Percentiles rank a stretch among this genome's conserved stretches.
Conservation (phyloP, 2,113 vertebrate genomes). For the Prunella fulvescens region DNA sequence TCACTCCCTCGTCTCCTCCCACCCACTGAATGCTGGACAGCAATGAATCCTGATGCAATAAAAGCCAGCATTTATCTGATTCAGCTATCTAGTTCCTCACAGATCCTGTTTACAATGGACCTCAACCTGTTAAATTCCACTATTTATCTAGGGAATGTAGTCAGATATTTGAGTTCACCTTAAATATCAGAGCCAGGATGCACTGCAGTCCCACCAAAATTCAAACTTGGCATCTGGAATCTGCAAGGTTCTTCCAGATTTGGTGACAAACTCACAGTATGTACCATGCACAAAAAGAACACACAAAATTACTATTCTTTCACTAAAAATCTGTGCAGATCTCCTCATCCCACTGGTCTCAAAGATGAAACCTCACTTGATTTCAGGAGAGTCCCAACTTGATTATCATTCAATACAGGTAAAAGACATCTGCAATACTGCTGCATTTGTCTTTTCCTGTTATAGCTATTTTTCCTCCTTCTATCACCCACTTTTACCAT, state of each 20-base stretch:
- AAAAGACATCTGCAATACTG: conserved; percentile 54
- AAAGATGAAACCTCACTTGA: background rate
- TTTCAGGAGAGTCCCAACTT: background rate
- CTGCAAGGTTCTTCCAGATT: background rate
- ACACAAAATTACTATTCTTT: background rate
- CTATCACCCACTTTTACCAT: background rate
- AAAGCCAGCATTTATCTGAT: conserved; percentile 11
- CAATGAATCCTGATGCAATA: conserved; percentile 28
- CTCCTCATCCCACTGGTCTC: background rate
- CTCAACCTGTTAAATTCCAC: background rate
- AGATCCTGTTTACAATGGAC: background rate
- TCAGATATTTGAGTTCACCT: background rate
- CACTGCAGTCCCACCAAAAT: background rate
- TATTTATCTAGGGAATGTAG: background rate
- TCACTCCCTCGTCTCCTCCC: conserved; percentile 7
- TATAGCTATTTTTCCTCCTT: background rate
- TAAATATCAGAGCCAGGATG: background rate
- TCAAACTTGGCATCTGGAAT: background rate
- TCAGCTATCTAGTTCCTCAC: background rate
- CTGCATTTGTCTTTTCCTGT: conserved; percentile 37
- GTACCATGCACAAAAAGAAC: background rate
- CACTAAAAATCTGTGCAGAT: background rate
- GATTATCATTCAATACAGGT: conserved; percentile 48
- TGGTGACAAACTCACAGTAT: background rate
- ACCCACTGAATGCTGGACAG: conserved; percentile 34